Conservation (phyloP, 2,797 vertebrate genomes). For the Dallia pectoralis region DNA sequence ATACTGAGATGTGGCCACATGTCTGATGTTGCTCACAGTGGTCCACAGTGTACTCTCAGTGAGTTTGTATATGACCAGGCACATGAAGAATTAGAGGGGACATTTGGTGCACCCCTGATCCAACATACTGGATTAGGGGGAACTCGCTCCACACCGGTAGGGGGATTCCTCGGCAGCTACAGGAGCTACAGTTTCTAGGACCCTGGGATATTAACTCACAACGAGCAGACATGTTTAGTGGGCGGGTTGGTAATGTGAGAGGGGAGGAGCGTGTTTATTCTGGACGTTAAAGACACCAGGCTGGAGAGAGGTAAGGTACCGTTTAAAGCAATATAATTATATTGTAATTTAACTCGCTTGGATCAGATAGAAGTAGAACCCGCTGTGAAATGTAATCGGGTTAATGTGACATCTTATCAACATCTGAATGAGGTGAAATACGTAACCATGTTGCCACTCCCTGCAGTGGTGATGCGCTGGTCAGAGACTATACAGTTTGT, state of each 20-base stretch:
- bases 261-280: constrained; percentile 75
- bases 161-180: constrained; percentile 53
- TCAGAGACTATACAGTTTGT: no score
- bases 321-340: constrained; percentile 58
- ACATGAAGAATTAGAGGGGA: no score
- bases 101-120: no score
- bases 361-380: neutral
- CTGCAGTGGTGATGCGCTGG: constrained; percentile 71
- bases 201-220: constrained; percentile 21
- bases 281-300: constrained; percentile 66
- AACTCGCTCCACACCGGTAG: constrained; percentile 36
- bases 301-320: constrained; percentile 61
- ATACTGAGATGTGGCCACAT: no score
- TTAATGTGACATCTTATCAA: neutral
- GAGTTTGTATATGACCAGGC: no score
- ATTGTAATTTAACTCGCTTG: neutral
- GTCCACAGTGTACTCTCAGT: no score
- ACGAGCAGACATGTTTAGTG: constrained; percentile 42
- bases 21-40: no score
- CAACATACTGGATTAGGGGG: constrained; percentile 19
- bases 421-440: constrained; percentile 38
- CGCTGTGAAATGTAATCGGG: neutral
- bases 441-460: constrained; percentile 78
- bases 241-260: constrained; percentile 48
- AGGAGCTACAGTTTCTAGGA: constrained; percentile 37